phyloP scores from a whole-genome alignment of 23 tunicate genomes.

The Diplosoma virens region DNA sequence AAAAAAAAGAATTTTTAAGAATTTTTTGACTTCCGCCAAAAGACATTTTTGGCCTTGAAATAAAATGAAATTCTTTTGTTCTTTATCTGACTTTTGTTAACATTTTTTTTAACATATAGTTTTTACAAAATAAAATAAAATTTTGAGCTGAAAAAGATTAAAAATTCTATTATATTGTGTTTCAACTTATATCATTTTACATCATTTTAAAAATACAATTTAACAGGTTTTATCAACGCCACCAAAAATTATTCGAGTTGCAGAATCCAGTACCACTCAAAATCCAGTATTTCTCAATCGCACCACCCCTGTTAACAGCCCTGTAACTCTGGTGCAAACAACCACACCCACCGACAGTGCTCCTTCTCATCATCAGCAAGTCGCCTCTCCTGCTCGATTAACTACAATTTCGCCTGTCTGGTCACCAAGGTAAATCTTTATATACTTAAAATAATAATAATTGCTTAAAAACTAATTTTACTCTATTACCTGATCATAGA shows the following conservation, averaged over 20 bases:
- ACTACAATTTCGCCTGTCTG: slow-evolving; percentile 67
- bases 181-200: background rate
- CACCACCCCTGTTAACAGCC: background rate
- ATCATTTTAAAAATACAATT: background rate
- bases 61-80: no score
- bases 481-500: no score
- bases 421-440: slow-evolving; percentile 33
- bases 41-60: no score
- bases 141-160: no score
- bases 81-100: no score
- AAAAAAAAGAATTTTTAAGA: no score
- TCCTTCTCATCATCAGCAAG: slow-evolving; percentile 6
- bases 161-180: background rate
- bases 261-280: background rate
- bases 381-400: slow-evolving; percentile 35
- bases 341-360: background rate
- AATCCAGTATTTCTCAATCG: background rate
- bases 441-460: background rate
- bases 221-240: slow-evolving; percentile 41
- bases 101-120: no score
- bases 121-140: no score
- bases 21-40: no score
- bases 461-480: no score
- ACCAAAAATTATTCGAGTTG: slow-evolving; percentile 26
- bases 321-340: background rate